These are phyloP conservation scores for Andrena chrysosceles DNA, from an alignment of 2,888 invertebrate genomes.

Conservation along the genomic window DNA sequence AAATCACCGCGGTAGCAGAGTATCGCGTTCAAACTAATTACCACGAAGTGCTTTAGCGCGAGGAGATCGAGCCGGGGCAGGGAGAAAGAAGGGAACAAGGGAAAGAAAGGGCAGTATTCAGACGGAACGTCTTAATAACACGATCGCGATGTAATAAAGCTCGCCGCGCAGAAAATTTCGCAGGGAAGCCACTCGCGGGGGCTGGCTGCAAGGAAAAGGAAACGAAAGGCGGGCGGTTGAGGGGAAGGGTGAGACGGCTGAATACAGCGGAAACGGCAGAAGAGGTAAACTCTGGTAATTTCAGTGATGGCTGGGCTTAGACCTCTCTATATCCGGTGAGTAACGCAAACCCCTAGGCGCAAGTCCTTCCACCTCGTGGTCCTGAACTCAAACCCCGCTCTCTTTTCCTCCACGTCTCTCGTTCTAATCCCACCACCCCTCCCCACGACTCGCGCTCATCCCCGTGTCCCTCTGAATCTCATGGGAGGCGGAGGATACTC, in stretches of 20 bases:
- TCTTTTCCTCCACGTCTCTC: slow-evolving; percentile 26
- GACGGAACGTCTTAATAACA: slow-evolving; percentile 69
- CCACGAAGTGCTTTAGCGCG: slow-evolving; percentile 7
- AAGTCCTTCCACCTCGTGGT: slow-evolving; percentile 68
- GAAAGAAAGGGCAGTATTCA: slow-evolving; percentile 25
- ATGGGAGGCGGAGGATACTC: slow-evolving; percentile 48
- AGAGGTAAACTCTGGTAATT: slow-evolving; percentile 81
- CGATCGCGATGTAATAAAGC: slow-evolving; percentile 73
- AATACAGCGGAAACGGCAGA: slow-evolving; percentile 66
- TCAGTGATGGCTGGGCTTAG: slow-evolving; percentile 82
- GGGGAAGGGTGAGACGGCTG: slow-evolving; percentile 18
- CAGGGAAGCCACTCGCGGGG: slow-evolving; percentile 1
- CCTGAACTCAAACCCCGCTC: slow-evolving; percentile 67
- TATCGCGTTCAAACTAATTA: slow-evolving; percentile 38
- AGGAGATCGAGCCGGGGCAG: not conserved
- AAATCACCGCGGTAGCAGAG: not conserved
- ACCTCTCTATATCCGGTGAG: slow-evolving; percentile 78
- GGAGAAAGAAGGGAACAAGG: slow-evolving; percentile 1
- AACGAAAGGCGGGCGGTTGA: slow-evolving; percentile 48
- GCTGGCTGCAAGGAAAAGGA: slow-evolving; percentile 4
- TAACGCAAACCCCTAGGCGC: slow-evolving; percentile 74
- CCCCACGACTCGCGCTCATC: slow-evolving; percentile 38
- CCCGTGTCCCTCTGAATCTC: slow-evolving; percentile 43
- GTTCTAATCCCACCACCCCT: slow-evolving; percentile 50
- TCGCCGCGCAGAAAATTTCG: slow-evolving; percentile 30